phyloP scores from a whole-genome alignment of 2,888 invertebrate genomes.

The Leucoma salicis region DNA sequence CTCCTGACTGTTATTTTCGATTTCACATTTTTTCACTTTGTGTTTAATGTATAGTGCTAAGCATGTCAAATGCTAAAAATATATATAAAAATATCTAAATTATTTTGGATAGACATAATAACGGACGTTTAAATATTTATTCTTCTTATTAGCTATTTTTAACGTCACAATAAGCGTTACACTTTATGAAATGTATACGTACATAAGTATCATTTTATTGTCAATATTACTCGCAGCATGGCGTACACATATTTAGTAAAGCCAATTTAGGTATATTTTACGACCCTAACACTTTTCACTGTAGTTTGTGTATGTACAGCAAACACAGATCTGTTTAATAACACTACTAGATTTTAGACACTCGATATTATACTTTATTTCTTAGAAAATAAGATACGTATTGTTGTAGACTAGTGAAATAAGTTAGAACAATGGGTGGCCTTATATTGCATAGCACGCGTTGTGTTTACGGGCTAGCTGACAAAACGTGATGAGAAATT shows the following conservation, averaged over 20 bases:
- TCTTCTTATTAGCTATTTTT: too few species aligned
- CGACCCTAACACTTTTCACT: conserved; percentile 48
- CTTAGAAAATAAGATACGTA: conserved; percentile 14
- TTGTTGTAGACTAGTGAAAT: conserved; percentile 30
- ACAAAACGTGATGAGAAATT: conserved; percentile 42
- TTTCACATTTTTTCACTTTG: too few species aligned
- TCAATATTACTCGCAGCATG: conserved; percentile 34
- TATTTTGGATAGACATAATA: too few species aligned
- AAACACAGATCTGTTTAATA: conserved; percentile 39
- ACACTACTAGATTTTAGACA: conserved; percentile 22
- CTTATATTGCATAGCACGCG: conserved; percentile 49
- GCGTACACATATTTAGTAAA: conserved; percentile 45
- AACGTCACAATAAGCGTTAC: neutral
- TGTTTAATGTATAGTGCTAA: too few species aligned
- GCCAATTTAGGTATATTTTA: conserved; percentile 53
- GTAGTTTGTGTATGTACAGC: conserved; percentile 53
- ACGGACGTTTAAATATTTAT: too few species aligned
- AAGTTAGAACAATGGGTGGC: conserved; percentile 38
- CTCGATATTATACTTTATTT: conserved; percentile 23
- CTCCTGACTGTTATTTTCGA: too few species aligned
- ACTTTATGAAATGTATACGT: neutral
- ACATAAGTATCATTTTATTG: neutral
- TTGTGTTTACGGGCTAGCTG: conserved; percentile 48
- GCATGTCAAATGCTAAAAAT: too few species aligned
- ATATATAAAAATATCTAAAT: too few species aligned